These are phyloP conservation scores for Noctua janthe DNA, from an alignment of 2,888 invertebrate genomes.

Conservation along the genomic window DNA sequence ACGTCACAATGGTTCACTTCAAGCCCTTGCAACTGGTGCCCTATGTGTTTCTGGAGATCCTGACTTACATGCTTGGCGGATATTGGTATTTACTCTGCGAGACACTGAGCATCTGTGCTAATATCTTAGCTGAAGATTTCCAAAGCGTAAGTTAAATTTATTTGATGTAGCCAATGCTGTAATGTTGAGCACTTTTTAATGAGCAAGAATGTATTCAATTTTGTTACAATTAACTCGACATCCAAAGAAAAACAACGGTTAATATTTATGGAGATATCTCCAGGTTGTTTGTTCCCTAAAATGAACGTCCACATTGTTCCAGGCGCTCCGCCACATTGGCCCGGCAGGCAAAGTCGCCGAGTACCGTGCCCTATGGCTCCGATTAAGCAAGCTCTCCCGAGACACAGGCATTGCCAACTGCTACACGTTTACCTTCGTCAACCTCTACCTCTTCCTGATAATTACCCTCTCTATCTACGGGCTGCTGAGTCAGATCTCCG, in stretches of 20 bases:
- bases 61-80: constrained; percentile 93
- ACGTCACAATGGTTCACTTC: constrained; percentile 93
- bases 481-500: constrained; percentile 93
- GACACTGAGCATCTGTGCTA: constrained; percentile 91
- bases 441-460: constrained; percentile 93
- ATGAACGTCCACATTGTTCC: constrained; percentile 48
- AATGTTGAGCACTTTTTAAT: background rate
- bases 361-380: constrained; percentile 93
- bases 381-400: constrained; percentile 92
- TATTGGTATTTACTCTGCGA: constrained; percentile 93
- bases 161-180: background rate
- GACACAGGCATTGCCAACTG: constrained; percentile 92
- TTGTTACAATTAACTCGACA: background rate
- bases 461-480: constrained; percentile 94
- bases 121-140: constrained; percentile 92
- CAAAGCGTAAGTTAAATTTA: constrained; percentile 83
- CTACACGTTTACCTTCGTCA: constrained; percentile 92
- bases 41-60: constrained; percentile 92
- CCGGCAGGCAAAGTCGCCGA: constrained; percentile 93
- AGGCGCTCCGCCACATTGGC: constrained; percentile 92
- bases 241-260: background rate
- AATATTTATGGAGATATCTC: background rate
- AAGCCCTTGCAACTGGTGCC: constrained; percentile 92
- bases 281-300: background rate
- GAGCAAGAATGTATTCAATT: background rate